These are phyloP conservation scores for Cladorhizidae sp. DNA, from an alignment of 37 sponge, comb jelly and placozoan species.

Conservation along the genomic window DNA sequence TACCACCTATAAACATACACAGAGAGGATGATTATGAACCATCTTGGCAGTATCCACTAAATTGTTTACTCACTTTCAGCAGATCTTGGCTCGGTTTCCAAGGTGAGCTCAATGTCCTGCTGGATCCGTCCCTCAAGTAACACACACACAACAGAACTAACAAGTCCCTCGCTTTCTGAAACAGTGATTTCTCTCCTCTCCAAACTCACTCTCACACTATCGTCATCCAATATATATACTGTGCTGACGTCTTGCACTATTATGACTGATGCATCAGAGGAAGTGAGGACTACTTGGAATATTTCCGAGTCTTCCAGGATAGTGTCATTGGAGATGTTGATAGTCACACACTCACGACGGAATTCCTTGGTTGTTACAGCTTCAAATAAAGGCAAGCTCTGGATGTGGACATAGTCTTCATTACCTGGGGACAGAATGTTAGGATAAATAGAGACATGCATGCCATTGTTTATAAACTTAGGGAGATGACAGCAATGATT, in stretches of 20 bases:
- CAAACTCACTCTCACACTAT: constrained; percentile 26
- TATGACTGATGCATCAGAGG: constrained; percentile 1
- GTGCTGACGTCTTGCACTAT: background rate
- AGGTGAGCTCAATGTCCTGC: background rate
- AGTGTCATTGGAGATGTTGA: constrained; percentile 9
- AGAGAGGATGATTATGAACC: background rate
- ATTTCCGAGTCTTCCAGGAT: constrained; percentile 31
- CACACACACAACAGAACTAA: constrained; percentile 20
- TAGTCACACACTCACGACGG: background rate
- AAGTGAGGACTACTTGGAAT: constrained; percentile 12
- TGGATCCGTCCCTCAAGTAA: constrained; percentile 19
- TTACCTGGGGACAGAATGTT: background rate
- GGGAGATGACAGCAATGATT: too few relatives aligned
- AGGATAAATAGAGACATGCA: background rate
- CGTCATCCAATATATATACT: constrained; percentile 36
- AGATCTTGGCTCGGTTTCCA: background rate
- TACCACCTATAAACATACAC: constrained; percentile 7
- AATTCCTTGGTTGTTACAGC: background rate
- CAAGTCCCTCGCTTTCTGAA: background rate
- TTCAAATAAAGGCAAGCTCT: background rate
- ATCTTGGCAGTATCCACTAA: too few relatives aligned
- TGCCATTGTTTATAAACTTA: too few relatives aligned
- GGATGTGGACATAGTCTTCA: constrained; percentile 9
- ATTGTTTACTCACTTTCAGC: background rate
- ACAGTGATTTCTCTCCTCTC: background rate